Evolutionary conservation across 2,888 invertebrate species (phyloP), one percentile per base, ranked within the genome.

Genomic region (Dinocampus coccinellae): DNA sequence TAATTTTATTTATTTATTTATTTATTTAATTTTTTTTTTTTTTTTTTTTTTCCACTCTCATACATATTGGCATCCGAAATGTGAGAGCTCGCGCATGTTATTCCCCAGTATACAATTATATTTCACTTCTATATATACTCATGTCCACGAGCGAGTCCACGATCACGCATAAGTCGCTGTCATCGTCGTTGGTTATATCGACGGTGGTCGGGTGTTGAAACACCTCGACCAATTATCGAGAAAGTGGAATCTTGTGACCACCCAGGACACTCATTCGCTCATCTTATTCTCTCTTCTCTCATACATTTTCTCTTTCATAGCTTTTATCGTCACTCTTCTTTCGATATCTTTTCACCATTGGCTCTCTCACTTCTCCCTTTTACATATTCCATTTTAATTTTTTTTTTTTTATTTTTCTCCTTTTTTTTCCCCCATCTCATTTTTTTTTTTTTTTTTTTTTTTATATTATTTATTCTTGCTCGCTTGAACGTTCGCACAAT

Each of bases 191-290:
- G 42, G 57, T 57, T 64, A 57, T 75, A 77, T 77, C 75, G 75
- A 71, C 69, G 85, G 81, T 84, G 84, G 83, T 83, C 84, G 87
- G 85, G 87, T 87, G 87, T 87, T 83, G 87, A 86, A 87, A 87
- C 86, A 87, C 85, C 85, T 87, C 85, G 86, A 86, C 86, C 87
- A 87, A 87, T 87, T 87, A 87, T 87, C 84, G 85, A 85, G 86
- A 86, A 87, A 87, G 87, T 87, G 87, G 87, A 86, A 86, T 87
- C 83, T 80, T 78, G 47, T 83, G 76, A 75, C 75, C 78, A 77
- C 74, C 78, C 76, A 78, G 57, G 70, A 67, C 72, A 75, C 76
- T 69, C 70, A 60, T 73, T 64, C 73, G 69, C 72, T 65, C 71
- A 52, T 67, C 29, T 62, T 57, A 61, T 47, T 55, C 34, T n/a